phyloP scores from a whole-genome alignment of 2,888 invertebrate species.

The Eudemis profundana region DNA sequence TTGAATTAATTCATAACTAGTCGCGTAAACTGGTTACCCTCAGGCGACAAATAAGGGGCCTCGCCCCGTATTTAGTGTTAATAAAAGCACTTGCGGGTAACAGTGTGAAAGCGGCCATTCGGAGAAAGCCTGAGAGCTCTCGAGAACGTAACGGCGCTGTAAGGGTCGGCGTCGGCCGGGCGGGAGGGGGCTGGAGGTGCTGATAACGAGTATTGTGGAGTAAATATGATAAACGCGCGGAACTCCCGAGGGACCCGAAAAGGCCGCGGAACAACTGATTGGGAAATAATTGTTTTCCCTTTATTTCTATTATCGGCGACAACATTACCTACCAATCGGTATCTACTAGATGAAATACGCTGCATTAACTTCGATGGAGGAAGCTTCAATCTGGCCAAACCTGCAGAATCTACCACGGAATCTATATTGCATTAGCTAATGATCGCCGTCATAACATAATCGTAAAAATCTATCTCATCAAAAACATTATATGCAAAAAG shows the following conservation, averaged over 20 bases:
- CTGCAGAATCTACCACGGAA: no score
- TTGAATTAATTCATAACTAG: constrained; percentile 19
- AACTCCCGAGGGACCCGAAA: not conserved
- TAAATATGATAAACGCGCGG: constrained; percentile 1
- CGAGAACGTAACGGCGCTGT: constrained; percentile 17
- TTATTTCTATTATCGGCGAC: constrained; percentile 4
- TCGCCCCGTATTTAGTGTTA: not conserved
- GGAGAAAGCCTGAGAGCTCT: constrained; percentile 11
- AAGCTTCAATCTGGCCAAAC: no score
- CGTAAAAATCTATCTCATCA: no score
- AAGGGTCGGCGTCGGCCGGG: not conserved
- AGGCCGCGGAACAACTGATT: not conserved
- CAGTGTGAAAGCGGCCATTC: constrained; percentile 10
- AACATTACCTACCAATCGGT: not conserved
- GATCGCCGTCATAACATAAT: no score
- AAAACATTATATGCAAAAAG: no score
- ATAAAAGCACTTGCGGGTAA: constrained; percentile 13
- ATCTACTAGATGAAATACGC: not conserved
- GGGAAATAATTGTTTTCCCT: not conserved
- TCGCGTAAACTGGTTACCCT: constrained; percentile 9
- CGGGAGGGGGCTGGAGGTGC: not conserved
- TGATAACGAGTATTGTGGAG: constrained; percentile 11
- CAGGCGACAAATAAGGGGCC: constrained; percentile 17
- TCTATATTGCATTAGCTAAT: no score
- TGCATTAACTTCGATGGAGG: not conserved